A percentile compares a stretch with the other conserved stretches of the same genome.
Evolutionary conservation across 2,113 vertebrate genomes (phyloP).

Genomic region (Albula goreensis): DNA sequence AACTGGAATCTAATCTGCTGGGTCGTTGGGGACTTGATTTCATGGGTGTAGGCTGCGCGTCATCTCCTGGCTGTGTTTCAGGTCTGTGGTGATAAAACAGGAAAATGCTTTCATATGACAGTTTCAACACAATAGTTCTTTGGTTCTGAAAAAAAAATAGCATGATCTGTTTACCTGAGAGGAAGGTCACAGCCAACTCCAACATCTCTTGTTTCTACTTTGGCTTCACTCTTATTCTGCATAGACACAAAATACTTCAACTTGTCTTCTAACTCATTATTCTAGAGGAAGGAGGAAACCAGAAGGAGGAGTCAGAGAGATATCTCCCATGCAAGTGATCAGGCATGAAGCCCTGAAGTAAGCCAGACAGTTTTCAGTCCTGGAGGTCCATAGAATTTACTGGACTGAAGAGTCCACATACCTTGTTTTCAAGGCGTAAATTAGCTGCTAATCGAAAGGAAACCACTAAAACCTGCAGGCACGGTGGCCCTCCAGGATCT

Average conservation of each 20-base stretch:
- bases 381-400: no score
- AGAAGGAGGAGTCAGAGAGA: slow-evolving; percentile 44
- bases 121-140: neutral
- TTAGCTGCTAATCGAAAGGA: no score
- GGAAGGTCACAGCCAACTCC: slow-evolving; percentile 83
- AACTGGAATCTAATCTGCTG: slow-evolving; percentile 67
- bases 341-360: slow-evolving; percentile 19
- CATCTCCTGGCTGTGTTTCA: slow-evolving; percentile 28
- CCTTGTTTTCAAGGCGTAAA: no score
- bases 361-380: no score
- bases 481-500: no score
- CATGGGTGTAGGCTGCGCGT: slow-evolving; percentile 38
- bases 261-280: slow-evolving; percentile 95
- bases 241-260: slow-evolving; percentile 87
- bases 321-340: slow-evolving; percentile 1
- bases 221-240: slow-evolving; percentile 62
- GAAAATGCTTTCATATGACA: slow-evolving; percentile 7
- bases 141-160: neutral
- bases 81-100: slow-evolving; percentile 54
- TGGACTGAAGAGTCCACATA: no score
- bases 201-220: slow-evolving; percentile 79
- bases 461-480: no score
- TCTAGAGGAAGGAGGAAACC: slow-evolving; percentile 77
- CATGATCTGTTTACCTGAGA: slow-evolving; percentile 73
- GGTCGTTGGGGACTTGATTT: slow-evolving; percentile 43